Evolutionary conservation across 1,140 invertebrate species (phyloP), one percentile per base, ranked within the genome.

Genomic region (Euglossa dilemma): DNA sequence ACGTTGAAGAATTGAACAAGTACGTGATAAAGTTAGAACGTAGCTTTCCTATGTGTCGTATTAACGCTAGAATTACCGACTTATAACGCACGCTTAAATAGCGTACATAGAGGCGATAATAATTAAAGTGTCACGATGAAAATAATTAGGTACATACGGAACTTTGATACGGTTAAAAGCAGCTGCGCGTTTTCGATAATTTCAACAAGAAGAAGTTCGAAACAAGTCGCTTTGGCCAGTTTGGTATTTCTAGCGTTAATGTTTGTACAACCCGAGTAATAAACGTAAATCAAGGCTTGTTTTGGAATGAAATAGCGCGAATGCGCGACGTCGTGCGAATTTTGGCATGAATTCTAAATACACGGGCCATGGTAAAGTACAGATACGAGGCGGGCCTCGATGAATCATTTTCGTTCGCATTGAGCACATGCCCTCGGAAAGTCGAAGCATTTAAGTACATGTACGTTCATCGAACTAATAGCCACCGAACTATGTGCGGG

Each of bases 391-490:
- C 47, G 36, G 2, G 52, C 59, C 77, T 77, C 47, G 71, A 82
- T 59, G 59, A 86, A 82, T 63, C 72, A 78, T 79, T 52, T 52
- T 20, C 69, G 52, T 86, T 57, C 7, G 43, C 84, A 71, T 85
- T 45, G 78, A 72, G 23, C 61, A 61, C 73, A 70, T 64, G 56
- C 50, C 72, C 78, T 69, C 84, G 83, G 54, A 67, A 76, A 86
- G 76, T 75, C 83, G 74, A 85, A 81, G 76, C 84, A 59, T 86
- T 78, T 86, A 87, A 83, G 84, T 83, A 66, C 77, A 71, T 50
- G 80, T 77, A 87, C 83, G 80, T 75, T 75, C 74, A 18, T 85
- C 85, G 80, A 86, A 82, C 69, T 80, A 85, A 85, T 74, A 54
- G 61, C 70, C 76, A 64, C 43, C n/a, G 61, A 57, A 78, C 23